Evolutionary conservation across 2,888 invertebrate genomes (phyloP).

Genomic region (Drosophila pseudotakahashii): DNA sequence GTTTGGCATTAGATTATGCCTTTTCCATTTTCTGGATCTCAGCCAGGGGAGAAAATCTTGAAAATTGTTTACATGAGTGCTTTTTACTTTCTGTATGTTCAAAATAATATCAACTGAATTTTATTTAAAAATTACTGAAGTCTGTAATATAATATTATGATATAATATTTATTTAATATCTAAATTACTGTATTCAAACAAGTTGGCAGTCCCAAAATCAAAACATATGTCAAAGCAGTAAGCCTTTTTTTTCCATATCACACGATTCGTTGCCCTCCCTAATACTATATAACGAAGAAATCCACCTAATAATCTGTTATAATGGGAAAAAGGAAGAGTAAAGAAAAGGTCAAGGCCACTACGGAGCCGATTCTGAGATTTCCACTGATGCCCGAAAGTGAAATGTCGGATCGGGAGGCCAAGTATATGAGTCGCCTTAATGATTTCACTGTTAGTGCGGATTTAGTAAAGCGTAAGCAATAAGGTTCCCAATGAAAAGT

Average conservation of each 20-base stretch:
- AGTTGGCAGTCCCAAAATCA: not conserved
- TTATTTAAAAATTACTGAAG: too few species aligned
- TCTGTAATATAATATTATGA: too few species aligned
- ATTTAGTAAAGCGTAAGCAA: slow-evolving; percentile 61
- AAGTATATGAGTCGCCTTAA: slow-evolving; percentile 55
- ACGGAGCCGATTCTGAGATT: not conserved
- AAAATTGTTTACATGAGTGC: not conserved
- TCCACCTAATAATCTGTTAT: not conserved
- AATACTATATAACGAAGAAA: not conserved
- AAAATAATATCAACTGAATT: not conserved
- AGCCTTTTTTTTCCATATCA: not conserved
- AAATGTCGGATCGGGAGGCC: slow-evolving; percentile 56
- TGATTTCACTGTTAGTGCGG: slow-evolving; percentile 57
- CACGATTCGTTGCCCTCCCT: not conserved
- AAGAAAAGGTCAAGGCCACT: not conserved
- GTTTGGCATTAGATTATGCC: slow-evolving; percentile 43
- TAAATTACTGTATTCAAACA: too few species aligned
- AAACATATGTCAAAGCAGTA: not conserved
- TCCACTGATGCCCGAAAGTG: slow-evolving; percentile 55
- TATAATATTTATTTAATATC: too few species aligned
- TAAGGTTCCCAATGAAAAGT: not conserved
- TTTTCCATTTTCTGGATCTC: slow-evolving; percentile 22
- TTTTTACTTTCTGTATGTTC: not conserved
- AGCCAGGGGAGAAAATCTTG: slow-evolving; percentile 23
- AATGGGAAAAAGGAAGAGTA: not conserved